Base-by-base conservation (phyloP, 2,888 invertebrate genomes). In the Diadegma fenestrale region DNA sequence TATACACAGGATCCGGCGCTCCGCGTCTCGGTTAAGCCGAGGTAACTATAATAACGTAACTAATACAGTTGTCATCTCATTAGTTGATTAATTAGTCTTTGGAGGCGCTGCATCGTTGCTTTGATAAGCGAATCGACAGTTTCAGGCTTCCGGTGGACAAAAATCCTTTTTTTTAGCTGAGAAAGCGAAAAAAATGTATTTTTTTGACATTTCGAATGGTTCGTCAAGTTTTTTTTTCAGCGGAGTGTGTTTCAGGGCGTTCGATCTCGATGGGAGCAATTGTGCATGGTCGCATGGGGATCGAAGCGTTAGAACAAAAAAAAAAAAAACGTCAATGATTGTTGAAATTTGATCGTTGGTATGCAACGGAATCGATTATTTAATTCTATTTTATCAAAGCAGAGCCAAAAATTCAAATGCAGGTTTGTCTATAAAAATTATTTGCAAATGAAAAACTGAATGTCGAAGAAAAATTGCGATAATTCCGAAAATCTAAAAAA, bases 81-180 rank as follows among this genome's bases (percentile, higher is more conserved):
- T 83, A 63, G 66, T 88, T 89, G 84, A 89, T 90, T 90, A 89
- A 88, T 92, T 91, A 93, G 88, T 93, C 93, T 93, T 93, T 93
- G 93, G 93, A 93, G 93, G 93, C 90, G 93, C 93, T 93, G 93
- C 91, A 93, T 93, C 88, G 92, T 92, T 90, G 92, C 87, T 82
- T 84, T 85, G 33, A 83, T 85, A 79, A 86, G 86, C 82, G 89
- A 90, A 91, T 87, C 91, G 91, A 93, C 91, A 88, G 90, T 91
- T 90, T 92, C 91, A 93, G 92, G 92, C 92, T 92, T 91, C 90
- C 91, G 90, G 90, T 88, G 89, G 89, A 90, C 87, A 76, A 87
- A 86, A 86, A 78, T 77, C 45, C 45, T 75, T 73, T 71, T 37
- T 37, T 37, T 37, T 37, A 8, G 7, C 37, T 37, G 7, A 7